Evolutionary conservation across 2,888 invertebrate species (phyloP), one percentile per base, ranked within the genome.

Genomic region (Mythimna albipuncta): DNA sequence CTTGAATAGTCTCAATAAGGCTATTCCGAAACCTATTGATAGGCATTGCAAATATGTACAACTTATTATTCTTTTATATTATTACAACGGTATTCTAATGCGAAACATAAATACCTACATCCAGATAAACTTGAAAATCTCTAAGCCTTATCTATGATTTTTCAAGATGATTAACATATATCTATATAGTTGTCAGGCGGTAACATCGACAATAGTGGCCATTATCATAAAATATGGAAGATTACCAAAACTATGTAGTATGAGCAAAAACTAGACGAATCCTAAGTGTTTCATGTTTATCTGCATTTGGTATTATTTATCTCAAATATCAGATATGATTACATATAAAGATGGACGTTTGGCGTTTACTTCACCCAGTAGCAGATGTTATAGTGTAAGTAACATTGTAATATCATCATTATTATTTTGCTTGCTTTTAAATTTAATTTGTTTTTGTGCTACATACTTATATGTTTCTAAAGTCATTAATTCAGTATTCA

Each of bases 251-350:
- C 44, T 59, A 59, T 50, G 26, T 6, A 52, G 71, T 69, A 61
- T 76, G 77, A 69, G 47, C 55, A 54, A 69, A 75, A 55, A 61
- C 59, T 1, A 72, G 85, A 83, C 80, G 83, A 83, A 68, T 61
- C 57, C 64, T 16, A 76, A 77, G 77, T 72, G 47, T 69, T 69
- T 75, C 19, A 9, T 52, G 61, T 64, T 79, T 80, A 80, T 84
- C 82, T 38, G 10, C 9, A 26, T 50, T 59, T 9, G 19, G 54
- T 77, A 73, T 79, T 74, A 70, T 84, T 82, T 85, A 88, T 86
- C 85, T 85, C 41, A 41, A 62, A 75, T 73, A 72, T 77, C 80
- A 85, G 85, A 88, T 78, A 85, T 66, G 38, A 73, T 80, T 76
- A 16, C 67, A 59, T 85, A 85, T 85, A 85, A 77, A 85, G 35